Conservation (phyloP, 2,888 invertebrate species). For the Cryptus armator region DNA sequence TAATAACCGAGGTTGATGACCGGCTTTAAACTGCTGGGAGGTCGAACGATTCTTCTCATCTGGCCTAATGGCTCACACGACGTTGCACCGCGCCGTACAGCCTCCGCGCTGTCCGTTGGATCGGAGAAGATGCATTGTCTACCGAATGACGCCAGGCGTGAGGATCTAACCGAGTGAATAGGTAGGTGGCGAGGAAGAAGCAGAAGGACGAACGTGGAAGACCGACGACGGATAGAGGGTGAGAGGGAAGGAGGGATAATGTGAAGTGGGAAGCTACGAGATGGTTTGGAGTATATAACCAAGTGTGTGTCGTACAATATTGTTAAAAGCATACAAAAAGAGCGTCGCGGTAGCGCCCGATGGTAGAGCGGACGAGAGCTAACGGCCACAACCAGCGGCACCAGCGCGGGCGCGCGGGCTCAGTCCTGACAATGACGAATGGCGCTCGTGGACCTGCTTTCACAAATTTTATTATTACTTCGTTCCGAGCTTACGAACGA, state of each 20-base stretch:
- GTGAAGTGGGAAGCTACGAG: slow-evolving; percentile 52
- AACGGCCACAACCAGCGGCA: slow-evolving; percentile 21
- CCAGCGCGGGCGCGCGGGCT: slow-evolving; percentile 14
- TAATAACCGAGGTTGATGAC: slow-evolving; percentile 21
- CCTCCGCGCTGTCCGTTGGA: slow-evolving; percentile 4
- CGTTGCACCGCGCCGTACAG: slow-evolving; percentile 7
- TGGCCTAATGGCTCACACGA: slow-evolving; percentile 42
- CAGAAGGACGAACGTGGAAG: slow-evolving; percentile 37
- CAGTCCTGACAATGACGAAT: slow-evolving; percentile 81
- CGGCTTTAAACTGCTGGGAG: slow-evolving; percentile 2
- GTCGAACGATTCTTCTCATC: slow-evolving; percentile 30
- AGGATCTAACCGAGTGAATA: slow-evolving; percentile 39
- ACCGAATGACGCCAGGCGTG: slow-evolving; percentile 43
- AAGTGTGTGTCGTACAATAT: slow-evolving; percentile 78
- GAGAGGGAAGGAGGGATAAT: slow-evolving; percentile 56
- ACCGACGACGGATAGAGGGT: neutral
- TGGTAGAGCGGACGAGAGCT: slow-evolving; percentile 18
- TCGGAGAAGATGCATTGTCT: slow-evolving; percentile 59
- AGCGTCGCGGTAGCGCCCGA: slow-evolving; percentile 62
- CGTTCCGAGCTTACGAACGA: slow-evolving; percentile 68
- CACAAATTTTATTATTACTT: slow-evolving; percentile 81
- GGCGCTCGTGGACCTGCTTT: slow-evolving; percentile 74
- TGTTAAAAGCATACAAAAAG: slow-evolving; percentile 81
- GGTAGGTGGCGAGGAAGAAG: slow-evolving; percentile 20
- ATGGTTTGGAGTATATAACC: slow-evolving; percentile 46